phyloP scores from a whole-genome alignment of 1,140 invertebrate genomes.

The Eulimnadia texana region DNA sequence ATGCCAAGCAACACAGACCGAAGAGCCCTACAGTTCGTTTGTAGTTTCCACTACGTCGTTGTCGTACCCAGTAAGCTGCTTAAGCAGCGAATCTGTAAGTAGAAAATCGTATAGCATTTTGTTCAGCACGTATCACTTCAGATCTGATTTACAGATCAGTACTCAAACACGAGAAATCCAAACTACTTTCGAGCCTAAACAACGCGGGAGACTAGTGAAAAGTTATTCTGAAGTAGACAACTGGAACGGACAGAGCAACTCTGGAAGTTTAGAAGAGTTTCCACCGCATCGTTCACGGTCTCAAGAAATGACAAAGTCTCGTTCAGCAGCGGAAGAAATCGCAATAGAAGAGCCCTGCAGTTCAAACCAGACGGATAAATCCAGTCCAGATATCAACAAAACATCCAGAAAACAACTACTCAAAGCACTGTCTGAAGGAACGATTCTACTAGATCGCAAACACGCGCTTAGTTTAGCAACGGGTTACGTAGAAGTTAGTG shows the following conservation, averaged over 20 bases:
- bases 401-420: conserved; percentile 40
- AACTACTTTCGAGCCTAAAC: conserved; percentile 56
- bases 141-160: conserved; percentile 36
- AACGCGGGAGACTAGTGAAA: conserved; percentile 51
- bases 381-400: background rate
- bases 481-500: conserved; percentile 23
- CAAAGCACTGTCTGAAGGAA: conserved; percentile 64
- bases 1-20: conserved; percentile 84
- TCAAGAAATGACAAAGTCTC: background rate
- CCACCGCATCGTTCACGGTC: background rate
- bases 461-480: conserved; percentile 22
- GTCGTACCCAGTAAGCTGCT: conserved; percentile 16
- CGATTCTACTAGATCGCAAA: conserved; percentile 49
- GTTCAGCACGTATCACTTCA: background rate
- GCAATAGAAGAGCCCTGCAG: background rate
- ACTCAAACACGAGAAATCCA: conserved; percentile 79
- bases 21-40: conserved; percentile 28
- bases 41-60: conserved; percentile 18
- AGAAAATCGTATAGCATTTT: background rate
- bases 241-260: conserved; percentile 9
- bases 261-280: background rate
- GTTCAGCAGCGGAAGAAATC: background rate
- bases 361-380: background rate
- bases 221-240: conserved; percentile 61
- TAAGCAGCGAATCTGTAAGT: conserved; percentile 17